A percentile compares a stretch with the other conserved stretches of the same genome.
phyloP scores from a whole-genome alignment of 2,888 invertebrate genomes.

The Latrodectus hesperus region DNA sequence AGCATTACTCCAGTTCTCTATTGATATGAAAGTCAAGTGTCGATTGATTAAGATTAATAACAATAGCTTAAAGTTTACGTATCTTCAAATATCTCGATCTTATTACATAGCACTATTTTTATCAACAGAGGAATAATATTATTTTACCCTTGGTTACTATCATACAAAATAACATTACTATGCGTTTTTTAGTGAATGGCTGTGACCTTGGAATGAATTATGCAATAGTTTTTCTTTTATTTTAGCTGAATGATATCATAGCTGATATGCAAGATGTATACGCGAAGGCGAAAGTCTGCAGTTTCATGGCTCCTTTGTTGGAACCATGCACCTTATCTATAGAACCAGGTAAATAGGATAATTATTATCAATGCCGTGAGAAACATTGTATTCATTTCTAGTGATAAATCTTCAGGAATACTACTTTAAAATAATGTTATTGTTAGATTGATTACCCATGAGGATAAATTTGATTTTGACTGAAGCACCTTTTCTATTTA shows the following conservation, averaged over 20 bases:
- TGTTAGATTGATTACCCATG: too few species aligned
- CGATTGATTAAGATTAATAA: too few species aligned
- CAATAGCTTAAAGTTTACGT: too few species aligned
- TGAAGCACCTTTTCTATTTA: too few species aligned
- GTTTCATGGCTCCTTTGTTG: conserved; percentile 34
- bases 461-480: neutral
- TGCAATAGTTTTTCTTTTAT: neutral
- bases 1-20: too few species aligned
- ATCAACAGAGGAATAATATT: neutral
- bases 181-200: neutral
- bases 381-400: neutral
- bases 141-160: neutral
- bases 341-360: conserved; percentile 17
- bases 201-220: neutral
- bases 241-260: conserved; percentile 21
- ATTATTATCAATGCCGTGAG: conserved; percentile 14
- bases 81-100: neutral
- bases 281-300: conserved; percentile 73
- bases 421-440: too few species aligned
- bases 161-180: neutral
- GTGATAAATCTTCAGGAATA: too few species aligned
- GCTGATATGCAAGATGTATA: conserved; percentile 74
- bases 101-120: neutral
- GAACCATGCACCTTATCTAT: conserved; percentile 18
- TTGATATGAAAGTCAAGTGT: too few species aligned